phyloP scores from a whole-genome alignment of 2,888 invertebrate genomes.

The Leptothorax acervorum region DNA sequence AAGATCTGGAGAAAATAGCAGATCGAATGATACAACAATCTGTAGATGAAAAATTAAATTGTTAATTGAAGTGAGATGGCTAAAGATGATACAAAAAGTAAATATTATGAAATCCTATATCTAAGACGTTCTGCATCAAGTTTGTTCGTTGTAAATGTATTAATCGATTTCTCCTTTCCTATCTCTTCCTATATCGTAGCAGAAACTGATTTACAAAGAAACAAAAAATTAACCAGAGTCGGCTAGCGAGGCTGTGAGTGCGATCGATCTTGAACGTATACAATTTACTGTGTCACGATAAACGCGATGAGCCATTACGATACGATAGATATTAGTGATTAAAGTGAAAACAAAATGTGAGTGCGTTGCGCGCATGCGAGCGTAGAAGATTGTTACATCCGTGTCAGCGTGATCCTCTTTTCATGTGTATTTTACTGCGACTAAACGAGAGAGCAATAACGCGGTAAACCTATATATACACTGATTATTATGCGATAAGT shows the following conservation, averaged over 20 bases:
- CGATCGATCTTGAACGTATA: constrained; percentile 31
- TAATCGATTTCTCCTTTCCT: not conserved
- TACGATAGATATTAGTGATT: constrained; percentile 69
- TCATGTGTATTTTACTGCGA: constrained; percentile 70
- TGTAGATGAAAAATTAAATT: not conserved
- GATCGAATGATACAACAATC: no score
- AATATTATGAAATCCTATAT: not conserved
- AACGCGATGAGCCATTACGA: constrained; percentile 73
- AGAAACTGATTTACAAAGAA: not conserved
- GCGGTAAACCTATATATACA: constrained; percentile 28
- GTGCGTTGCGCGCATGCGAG: constrained; percentile 55
- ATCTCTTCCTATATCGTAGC: not conserved
- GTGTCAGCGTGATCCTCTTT: constrained; percentile 66
- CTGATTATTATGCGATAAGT: constrained; percentile 10
- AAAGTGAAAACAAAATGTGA: constrained; percentile 45
- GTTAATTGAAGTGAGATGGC: not conserved
- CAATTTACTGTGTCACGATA: constrained; percentile 67
- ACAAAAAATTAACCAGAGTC: not conserved
- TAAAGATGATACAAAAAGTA: not conserved
- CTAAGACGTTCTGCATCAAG: not conserved
- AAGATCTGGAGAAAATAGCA: no score
- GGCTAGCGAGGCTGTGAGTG: not conserved
- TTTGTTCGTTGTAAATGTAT: not conserved
- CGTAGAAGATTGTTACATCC: constrained; percentile 70
- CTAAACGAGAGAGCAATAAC: constrained; percentile 63